Base-by-base conservation (phyloP, 2,888 invertebrate genomes). In the Clanis bilineata region DNA sequence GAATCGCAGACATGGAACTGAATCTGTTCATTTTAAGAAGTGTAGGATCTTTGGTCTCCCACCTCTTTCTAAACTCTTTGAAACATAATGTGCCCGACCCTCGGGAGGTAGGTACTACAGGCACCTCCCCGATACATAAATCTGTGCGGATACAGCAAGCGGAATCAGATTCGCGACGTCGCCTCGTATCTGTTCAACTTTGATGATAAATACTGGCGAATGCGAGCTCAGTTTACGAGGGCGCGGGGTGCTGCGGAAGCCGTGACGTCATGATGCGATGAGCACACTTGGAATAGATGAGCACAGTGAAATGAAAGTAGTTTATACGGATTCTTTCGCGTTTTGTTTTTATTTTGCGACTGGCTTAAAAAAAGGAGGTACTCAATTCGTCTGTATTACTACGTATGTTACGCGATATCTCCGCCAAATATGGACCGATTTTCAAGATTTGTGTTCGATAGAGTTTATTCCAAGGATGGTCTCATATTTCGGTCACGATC, bases 131-230 rank as follows among this genome's bases (percentile, higher is more conserved):
- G 51, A 51, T 15, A 38, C 9, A 58, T 62, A 68, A 59, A 61
- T 68, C 63, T 51, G 18, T 15, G 32, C 55, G 47, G 45, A 61
- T 61, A 88, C 83, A 82, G 79, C 79, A 79, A 85, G 79, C 90
- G 90, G 91, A 87, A 92, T 92, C 90, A 90, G 92, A 90, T 91
- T 88, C 88, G 82, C 79, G 79, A 81, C 83, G 91, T 90, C 92
- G 86, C 85, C 79, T 81, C 86, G 83, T 90, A 89, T 91, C 91
- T 88, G 86, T 74, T 85, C 73, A 91, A 92, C 83, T 92, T 91
- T 85, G 82, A 78, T 86, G 83, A 90, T 92, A 92, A 90, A 92
- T 90, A 89, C 85, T 61, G 78, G 84, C 77, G 80, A 81, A 72
- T 82, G 79, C 82, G 77, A 80, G 81, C 74, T 80, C 81, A 78